These are phyloP conservation scores for Trematocara marginatum DNA, from an alignment of 2,113 vertebrate species.

Conservation along the genomic window DNA sequence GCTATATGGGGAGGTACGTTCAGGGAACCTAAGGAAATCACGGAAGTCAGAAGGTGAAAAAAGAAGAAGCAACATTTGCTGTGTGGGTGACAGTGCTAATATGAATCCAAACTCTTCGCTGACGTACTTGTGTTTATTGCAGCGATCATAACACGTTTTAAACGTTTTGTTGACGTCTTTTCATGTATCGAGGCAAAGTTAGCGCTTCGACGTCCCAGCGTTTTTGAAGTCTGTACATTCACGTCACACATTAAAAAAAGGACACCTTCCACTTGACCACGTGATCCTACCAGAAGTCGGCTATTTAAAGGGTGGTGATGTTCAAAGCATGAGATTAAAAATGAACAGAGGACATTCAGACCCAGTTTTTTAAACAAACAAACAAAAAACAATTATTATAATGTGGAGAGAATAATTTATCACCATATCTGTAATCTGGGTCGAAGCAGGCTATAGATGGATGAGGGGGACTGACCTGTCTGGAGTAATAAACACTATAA, in stretches of 20 bases:
- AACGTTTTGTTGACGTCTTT: background rate
- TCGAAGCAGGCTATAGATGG: background rate
- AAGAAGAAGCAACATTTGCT: background rate
- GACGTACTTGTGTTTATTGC: background rate
- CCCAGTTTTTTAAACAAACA: background rate
- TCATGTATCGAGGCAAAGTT: background rate
- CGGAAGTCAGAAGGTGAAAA: background rate
- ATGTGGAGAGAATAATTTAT: background rate
- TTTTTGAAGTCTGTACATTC: background rate
- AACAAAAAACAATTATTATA: background rate
- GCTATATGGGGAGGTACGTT: background rate
- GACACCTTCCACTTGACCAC: background rate
- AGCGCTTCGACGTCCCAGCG: background rate
- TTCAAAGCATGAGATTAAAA: background rate
- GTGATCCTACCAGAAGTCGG: background rate
- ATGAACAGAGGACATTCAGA: background rate
- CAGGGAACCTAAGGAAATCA: background rate
- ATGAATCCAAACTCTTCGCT: background rate
- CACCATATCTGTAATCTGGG: background rate
- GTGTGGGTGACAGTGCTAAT: fast-evolving
- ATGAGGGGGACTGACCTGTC: background rate
- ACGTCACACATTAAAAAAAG: background rate
- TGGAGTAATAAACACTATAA: background rate
- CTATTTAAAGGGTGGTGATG: background rate
- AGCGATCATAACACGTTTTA: background rate